Evolutionary conservation across 1,140 invertebrate species (phyloP), one percentile per base, ranked within the genome.

Genomic region (Lasioglossum albipes): DNA sequence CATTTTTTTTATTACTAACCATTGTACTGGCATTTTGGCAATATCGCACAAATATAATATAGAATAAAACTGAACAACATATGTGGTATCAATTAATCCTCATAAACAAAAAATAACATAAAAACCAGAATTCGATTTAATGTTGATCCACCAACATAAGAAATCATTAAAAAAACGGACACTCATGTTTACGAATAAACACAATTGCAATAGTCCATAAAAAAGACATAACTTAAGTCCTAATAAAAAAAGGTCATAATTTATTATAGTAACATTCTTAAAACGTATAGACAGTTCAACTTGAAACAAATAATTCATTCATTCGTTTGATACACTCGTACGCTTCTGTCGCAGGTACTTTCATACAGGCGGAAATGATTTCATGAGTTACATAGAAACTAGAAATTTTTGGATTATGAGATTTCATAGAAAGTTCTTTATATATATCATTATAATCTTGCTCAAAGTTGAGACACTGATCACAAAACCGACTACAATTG

Each of bases 21-120:
- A 89, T 88, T 89, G 88, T 89, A 91, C 88, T 87, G 82, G 84
- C 83, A 89, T 90, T 90, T 90, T 91, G 87, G 83, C 85, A 90
- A 88, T 88, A 90, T 90, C 87, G 87, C 89, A 91, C 87, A 92
- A 92, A 92, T 91, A 89, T 90, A 89, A 80, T 88, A 86, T 85
- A 86, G 74, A 87, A 77, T 70, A 75, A 75, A 80, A 71, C 81
- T 49, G 41, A 69, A n/a, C 20, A 79, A 75, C 20, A 27, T 72
- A 1, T 16, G 67, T 80, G 31, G 62, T 85, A 78, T 27, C 73
- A n/a, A n/a, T 59, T 27, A 16, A 66, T 65, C 64, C 65, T 82
- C 7, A 42, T 42, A 10, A 64, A 54, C 12, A 22, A 16, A 61
- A 13, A 20, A 54, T 20, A 7, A 13, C 20, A 54, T 20, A 6